Evolutionary conservation across 2,888 invertebrate species (phyloP), one percentile per base, ranked within the genome.

Genomic region (Noctua janthina): DNA sequence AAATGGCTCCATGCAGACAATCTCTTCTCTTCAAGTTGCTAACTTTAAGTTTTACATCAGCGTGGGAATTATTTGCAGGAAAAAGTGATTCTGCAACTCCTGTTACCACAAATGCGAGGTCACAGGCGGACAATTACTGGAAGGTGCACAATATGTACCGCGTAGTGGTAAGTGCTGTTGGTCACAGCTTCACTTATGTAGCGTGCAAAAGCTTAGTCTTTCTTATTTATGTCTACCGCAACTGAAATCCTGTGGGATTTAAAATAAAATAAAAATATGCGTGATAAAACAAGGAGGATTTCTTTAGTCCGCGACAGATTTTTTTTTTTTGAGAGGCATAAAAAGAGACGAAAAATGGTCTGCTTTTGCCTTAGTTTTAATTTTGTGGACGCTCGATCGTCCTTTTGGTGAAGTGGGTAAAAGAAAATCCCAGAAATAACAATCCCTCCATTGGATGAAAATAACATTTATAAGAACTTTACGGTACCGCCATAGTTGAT

Each of bases 21-120:
- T 76, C 76, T 78, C 69, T 77, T 82, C 49, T 77, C 72, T 80
- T 82, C 49, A 13, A 78, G 67, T 76, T 66, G 51, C 20, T 20
- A 75, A 74, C 74, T 76, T 82, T 77, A 70, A 72, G 78, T 79
- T 84, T 67, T 62, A 75, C 43, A 70, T 71, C 75, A 64, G 51
- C 75, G 68, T 81, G 84, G 75, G 79, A 86, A 71, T 79, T 77
- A 76, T 76, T 67, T 77, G 74, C 11, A 77, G 56, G 79, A 78
- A 79, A 81, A 76, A 84, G 76, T 84, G 62, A 82, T 84, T 84
- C 66, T 70, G 71, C 68, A 81, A 88, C 78, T 77, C 67, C 76
- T 82, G 78, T 86, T 84, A 82, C 68, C 69, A 80, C 74, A 78
- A 84, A 78, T 69, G 79, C 64, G 71, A 82, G 72, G 23, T 74